A percentile compares a stretch with the other conserved stretches of the same genome.
Evolutionary conservation across 2,113 vertebrate genomes (phyloP).

Genomic region (rat (Rattus norvegicus)): GRCr8 NC_086023.1:103691001-103691500

Average conservation of each 20-base stretch:
- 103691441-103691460: background rate
- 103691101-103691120: background rate
- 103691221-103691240: too few relatives aligned
- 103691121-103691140: background rate
- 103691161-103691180: too few relatives aligned
- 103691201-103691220: too few relatives aligned
- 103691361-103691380: background rate
- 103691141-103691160: background rate
- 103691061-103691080: background rate
- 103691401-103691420: background rate
- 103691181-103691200: background rate
- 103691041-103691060: background rate
- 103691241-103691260: too few relatives aligned
- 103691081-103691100: background rate
- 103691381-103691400: background rate
- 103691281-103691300: background rate
- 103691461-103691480: background rate
- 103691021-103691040: background rate
- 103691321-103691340: too few relatives aligned
- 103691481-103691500: background rate
- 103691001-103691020: background rate
- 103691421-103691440: background rate
- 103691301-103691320: background rate
- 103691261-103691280: fast-evolving
- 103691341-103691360: background rate